phyloP scores from a whole-genome alignment of 64 coral and sea anemone species.

The Cladopsammia gracilis region DNA sequence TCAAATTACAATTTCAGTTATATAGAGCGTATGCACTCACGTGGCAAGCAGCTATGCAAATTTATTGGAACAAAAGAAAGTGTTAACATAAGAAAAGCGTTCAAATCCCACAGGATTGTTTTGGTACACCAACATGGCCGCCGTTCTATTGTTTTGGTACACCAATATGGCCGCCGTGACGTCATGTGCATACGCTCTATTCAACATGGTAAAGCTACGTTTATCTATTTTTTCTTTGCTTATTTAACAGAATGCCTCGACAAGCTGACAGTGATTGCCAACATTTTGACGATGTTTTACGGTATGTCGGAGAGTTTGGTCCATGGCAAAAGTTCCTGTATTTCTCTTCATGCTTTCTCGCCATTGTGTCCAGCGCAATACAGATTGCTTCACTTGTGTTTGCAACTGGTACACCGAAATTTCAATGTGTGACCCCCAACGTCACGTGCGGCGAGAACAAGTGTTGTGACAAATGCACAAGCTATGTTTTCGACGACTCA shows the following conservation, averaged over 20 bases:
- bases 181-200: no score
- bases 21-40: no score
- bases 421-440: constrained; percentile 46
- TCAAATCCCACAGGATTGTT: no score
- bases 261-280: neutral
- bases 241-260: constrained; percentile 3
- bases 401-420: constrained; percentile 64
- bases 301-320: constrained; percentile 59
- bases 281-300: constrained; percentile 69
- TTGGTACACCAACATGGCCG: no score
- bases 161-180: no score
- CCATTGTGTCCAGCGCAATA: constrained; percentile 42
- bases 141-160: no score
- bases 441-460: constrained; percentile 44
- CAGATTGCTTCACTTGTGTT: constrained; percentile 66
- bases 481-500: constrained; percentile 73
- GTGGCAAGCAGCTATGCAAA: no score
- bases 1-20: no score
- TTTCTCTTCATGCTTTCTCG: constrained; percentile 29
- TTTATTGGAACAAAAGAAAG: no score
- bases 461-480: constrained; percentile 70
- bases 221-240: neutral
- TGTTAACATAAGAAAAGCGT: no score
- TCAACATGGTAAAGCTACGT: no score
- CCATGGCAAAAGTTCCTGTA: constrained; percentile 55